Evolutionary conservation across 2,113 vertebrate species (phyloP).

Genomic region (Ondatra zibethicus): DNA sequence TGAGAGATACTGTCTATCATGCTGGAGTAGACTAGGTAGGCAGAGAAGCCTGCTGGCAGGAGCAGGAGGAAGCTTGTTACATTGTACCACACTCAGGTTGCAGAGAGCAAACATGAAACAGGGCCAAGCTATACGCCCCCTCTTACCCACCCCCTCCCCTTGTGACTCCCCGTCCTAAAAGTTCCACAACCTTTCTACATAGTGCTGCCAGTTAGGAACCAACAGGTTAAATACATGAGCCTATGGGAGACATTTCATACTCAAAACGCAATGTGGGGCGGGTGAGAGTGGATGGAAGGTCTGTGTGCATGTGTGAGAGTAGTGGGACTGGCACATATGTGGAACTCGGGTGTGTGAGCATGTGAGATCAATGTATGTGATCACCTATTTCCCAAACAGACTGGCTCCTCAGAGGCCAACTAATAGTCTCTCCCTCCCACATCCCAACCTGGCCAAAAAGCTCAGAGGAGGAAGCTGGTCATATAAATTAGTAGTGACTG

Average conservation of each 20-base stretch:
- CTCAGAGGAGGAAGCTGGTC: background rate
- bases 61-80: background rate
- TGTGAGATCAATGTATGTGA: background rate
- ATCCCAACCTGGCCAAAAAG: background rate
- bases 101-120: background rate
- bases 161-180: background rate
- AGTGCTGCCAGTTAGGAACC: background rate
- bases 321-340: fast-evolving
- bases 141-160: background rate
- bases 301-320: background rate
- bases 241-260: too few species aligned
- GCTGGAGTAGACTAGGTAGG: background rate
- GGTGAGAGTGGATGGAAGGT: background rate
- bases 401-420: background rate
- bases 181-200: background rate
- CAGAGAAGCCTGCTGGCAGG: background rate
- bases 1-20: background rate
- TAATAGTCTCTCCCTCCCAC: background rate
- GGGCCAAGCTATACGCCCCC: too few species aligned
- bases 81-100: background rate
- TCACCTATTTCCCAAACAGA: background rate
- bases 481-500: background rate
- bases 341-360: background rate
- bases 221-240: background rate
- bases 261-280: too few species aligned